These are phyloP conservation scores for Poecilia gillii DNA, from an alignment of 2,797 vertebrate species.

Conservation along the genomic window DNA sequence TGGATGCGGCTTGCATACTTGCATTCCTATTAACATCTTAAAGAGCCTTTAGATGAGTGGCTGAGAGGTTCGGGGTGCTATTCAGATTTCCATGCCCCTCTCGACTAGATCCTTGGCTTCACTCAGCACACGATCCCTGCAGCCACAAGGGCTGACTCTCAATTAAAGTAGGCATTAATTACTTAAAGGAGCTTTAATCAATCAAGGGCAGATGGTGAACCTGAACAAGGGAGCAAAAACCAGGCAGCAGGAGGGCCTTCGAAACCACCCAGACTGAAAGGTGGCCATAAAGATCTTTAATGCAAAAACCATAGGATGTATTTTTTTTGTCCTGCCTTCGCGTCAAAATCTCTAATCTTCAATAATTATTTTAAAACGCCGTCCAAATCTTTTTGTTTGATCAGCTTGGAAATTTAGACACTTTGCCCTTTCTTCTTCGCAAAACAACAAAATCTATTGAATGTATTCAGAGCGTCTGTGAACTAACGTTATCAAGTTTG, in stretches of 20 bases:
- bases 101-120: slow-evolving; percentile 63
- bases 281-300: slow-evolving; percentile 41
- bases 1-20: slow-evolving; percentile 61
- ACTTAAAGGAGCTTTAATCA: slow-evolving; percentile 82
- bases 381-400: background rate
- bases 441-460: background rate
- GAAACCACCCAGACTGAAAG: slow-evolving; percentile 26
- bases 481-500: background rate
- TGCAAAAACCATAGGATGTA: slow-evolving; percentile 15
- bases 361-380: background rate
- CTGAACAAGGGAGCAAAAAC: slow-evolving; percentile 62
- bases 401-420: background rate
- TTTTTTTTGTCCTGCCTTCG: slow-evolving; percentile 5
- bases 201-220: slow-evolving; percentile 79
- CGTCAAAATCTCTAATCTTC: background rate
- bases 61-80: slow-evolving; percentile 72
- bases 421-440: background rate
- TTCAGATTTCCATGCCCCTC: slow-evolving; percentile 72
- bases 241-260: slow-evolving; percentile 43
- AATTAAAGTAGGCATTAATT: slow-evolving; percentile 82
- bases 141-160: slow-evolving; percentile 73
- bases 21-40: slow-evolving; percentile 71
- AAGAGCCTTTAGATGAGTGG: slow-evolving; percentile 65
- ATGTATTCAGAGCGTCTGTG: background rate
- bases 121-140: slow-evolving; percentile 50